Evolutionary conservation across 2,797 vertebrate genomes (phyloP), one percentile per base, ranked within the genome.

Genomic region (Babyrousa celebensis): DNA sequence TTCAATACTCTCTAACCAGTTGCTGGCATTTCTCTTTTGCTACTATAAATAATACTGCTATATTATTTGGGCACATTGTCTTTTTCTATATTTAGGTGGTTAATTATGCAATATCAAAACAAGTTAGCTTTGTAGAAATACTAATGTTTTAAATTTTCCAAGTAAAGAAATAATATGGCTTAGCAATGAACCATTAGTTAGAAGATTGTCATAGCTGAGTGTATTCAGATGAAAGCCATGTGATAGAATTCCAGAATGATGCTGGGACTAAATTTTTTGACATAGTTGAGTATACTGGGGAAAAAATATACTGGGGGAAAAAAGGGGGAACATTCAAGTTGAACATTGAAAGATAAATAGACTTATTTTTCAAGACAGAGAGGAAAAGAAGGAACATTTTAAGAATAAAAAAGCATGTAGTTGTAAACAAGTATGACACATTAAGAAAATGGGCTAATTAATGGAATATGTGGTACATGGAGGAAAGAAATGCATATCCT

Each of bases 371-470:
- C 18, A 58, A 52, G 23, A 70, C 16, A 60, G 72, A 75, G 21
- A 56, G 36, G 32, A 87, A 18, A 84, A 14, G 23, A 74, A 93
- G 27, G 27, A 72, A 83, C 68, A 83, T 58, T 90, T 87, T 90
- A 67, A 60, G n/a, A 91, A 84, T 18, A 56, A 90, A n/a, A 90
- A 74, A 14, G 4, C 9, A 11, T 5, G 20, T 32, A 48, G n/a
- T 91, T 68, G 29, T 83, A 63, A 86, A 85, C 29, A 21, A 83
- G 58, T 72, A 43, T 27, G 11, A 23, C 8, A 15, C 36, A 77
- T 75, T 79, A 58, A 85, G 74, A 63, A 79, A 94, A 85, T 89
- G 54, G 15, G 6, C 9, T 63, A 58, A 72, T 95, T 80, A 88
- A 77, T 75, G 58, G 48, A 67, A n/a, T 43, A 71, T 27, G 36